These are phyloP conservation scores for Alces alces DNA, from an alignment of 2,113 vertebrate genomes.

Conservation along the genomic window DNA sequence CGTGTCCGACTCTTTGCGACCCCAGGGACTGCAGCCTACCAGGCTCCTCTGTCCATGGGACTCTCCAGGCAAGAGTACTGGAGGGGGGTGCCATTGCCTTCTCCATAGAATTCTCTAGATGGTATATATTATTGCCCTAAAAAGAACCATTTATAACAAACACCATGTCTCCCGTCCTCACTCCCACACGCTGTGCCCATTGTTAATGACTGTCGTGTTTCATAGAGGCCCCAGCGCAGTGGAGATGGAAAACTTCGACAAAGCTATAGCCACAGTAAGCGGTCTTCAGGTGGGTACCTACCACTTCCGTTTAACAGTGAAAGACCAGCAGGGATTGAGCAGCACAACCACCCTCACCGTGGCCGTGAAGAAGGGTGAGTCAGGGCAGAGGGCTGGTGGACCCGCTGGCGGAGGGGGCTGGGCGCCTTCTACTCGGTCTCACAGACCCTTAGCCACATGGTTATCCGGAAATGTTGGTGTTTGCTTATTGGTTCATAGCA, in stretches of 20 bases:
- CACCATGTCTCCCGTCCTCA: neutral
- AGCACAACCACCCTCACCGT: conserved; percentile 81
- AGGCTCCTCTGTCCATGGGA: too few relatives aligned
- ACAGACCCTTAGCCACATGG: neutral
- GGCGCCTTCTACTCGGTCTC: neutral
- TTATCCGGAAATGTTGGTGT: neutral
- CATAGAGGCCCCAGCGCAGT: conserved; percentile 85
- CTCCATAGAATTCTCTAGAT: neutral
- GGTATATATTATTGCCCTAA: neutral
- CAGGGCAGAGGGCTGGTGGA: neutral
- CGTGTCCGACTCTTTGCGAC: too few relatives aligned
- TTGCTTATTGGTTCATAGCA: neutral
- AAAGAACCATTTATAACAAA: neutral
- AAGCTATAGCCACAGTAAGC: conserved; percentile 81
- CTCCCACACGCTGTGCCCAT: neutral
- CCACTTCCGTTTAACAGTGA: conserved; percentile 86
- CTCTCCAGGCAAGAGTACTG: too few relatives aligned
- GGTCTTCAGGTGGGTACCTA: conserved; percentile 85
- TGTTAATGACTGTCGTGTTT: conserved; percentile 36
- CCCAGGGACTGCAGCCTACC: too few relatives aligned
- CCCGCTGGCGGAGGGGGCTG: neutral
- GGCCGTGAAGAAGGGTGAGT: conserved; percentile 86
- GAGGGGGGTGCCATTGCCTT: too few relatives aligned
- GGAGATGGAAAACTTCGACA: conserved; percentile 80
- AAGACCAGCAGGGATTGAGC: conserved; percentile 85